Evolutionary conservation across 2,888 invertebrate genomes (phyloP).

Genomic region (Drosophila cognata): DNA sequence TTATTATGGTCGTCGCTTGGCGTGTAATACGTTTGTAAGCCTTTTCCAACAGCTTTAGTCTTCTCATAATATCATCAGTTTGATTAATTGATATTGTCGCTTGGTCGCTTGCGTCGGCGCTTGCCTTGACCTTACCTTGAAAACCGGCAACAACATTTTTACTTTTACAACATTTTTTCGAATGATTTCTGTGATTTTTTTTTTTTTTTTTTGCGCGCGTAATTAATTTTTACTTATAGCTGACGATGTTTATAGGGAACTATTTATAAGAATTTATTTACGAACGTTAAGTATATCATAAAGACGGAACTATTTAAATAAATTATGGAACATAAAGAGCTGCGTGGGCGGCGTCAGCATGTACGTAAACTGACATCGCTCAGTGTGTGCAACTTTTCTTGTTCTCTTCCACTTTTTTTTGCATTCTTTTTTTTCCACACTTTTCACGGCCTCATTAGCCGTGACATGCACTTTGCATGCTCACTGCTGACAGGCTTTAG

Average conservation of each 20-base stretch:
- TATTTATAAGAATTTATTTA: constrained; percentile 69
- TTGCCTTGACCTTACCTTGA: constrained; percentile 79
- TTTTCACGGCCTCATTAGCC: constrained; percentile 49
- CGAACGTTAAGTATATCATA: constrained; percentile 67
- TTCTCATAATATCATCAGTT: constrained; percentile 19
- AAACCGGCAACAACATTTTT: constrained; percentile 49
- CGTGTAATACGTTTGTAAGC: constrained; percentile 36
- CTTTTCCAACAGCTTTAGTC: constrained; percentile 27
- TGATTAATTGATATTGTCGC: constrained; percentile 66
- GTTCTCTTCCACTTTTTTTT: background rate
- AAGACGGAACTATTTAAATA: constrained; percentile 78
- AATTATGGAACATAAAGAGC: constrained; percentile 70
- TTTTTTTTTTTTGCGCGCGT: constrained; percentile 44
- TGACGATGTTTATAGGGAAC: constrained; percentile 36
- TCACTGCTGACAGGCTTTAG: constrained; percentile 25
- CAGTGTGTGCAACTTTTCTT: constrained; percentile 17
- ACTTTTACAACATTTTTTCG: constrained; percentile 60
- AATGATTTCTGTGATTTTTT: constrained; percentile 7
- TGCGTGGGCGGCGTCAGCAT: constrained; percentile 57
- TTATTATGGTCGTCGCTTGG: constrained; percentile 41
- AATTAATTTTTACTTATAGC: constrained; percentile 63
- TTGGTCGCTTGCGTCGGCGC: constrained; percentile 56
- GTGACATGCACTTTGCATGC: constrained; percentile 55
- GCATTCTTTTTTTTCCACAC: constrained; percentile 3
- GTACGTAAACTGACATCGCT: constrained; percentile 20